Evolutionary conservation across 2,888 invertebrate genomes (phyloP), one percentile per base, ranked within the genome.

Genomic region (Disparrhopalites patrizii): DNA sequence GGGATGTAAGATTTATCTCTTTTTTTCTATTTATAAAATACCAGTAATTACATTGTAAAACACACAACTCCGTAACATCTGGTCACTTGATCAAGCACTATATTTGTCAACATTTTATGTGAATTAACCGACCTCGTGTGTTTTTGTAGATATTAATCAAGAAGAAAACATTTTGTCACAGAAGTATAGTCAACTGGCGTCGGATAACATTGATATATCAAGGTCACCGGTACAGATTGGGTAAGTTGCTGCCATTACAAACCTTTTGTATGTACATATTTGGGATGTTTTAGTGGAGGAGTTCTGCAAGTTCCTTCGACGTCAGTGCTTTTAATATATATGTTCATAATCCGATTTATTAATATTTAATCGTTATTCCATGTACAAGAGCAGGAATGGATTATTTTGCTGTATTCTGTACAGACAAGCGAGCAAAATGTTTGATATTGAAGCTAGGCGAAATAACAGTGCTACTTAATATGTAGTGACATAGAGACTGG

Each of bases 161-260:
- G 74, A 76, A 40, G 75, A 74, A 40, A 73, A 68, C 51, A 67
- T 74, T 31, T 68, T 73, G 50, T 70, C 75, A 7, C 71, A 71
- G 43, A 73, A 73, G 40, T 73, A 72, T 47, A 72, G 68, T 40
- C 72, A 71, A 31, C 58, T 75, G 67, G 85, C 82, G 63, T 82
- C 84, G 1, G 84, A 85, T 77, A 85, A 85, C 76, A 80, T 85
- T 20, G 82, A 83, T 70, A 81, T 85, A 63, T 80, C 81, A 69
- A 77, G 81, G 68, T 81, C 82, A 67, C 84, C 84, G 23, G 79
- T 83, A 62, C 82, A 82, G 76, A 81, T 83, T 71, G 84, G 84
- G 84, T 84, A 79, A 79, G 81, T 78, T n/a, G n/a, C n/a, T n/a
- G n/a, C n/a, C n/a, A n/a, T n/a, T n/a, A 20, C 25, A 40, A 28